Base-by-base conservation (phyloP, 2,113 vertebrate genomes). In the Eulacestoma nigropectus region DNA sequence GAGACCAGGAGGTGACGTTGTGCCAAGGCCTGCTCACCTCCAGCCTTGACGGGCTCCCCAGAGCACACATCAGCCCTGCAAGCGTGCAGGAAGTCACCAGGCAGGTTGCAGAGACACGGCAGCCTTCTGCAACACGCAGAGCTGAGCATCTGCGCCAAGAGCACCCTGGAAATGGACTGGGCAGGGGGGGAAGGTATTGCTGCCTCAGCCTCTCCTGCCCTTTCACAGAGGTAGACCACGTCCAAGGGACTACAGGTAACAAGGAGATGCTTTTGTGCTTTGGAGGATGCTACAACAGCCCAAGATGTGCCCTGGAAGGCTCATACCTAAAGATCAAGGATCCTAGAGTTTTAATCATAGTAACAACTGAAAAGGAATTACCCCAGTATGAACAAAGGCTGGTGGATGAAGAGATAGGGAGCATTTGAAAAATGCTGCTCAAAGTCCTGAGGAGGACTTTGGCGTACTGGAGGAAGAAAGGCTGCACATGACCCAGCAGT, bases 41-140 rank as follows among this genome's bases (percentile, higher is more conserved):
- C 46, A 80, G 72, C 49, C 59, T 39, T 8, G 42, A 30, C 1
- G 7, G 55, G 42, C 32, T 80, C 26, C 67, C 27, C 4, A 1
- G 11, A n/a, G 56, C 15, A 7, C 2, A 0, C 67, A 26, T 16
- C 73, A 53, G 73, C 46, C 50, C 76, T 33, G n/a, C 29, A 10
- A 62, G 26, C 0, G 4, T 16, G 41, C 33, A 20, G 39, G 92
- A 65, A 29, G 7, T 22, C 55, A 41, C 32, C 55, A 53, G 69
- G 55, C 3, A 2, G 0, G 0, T 2, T 18, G 29, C 53, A 41
- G 75, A 62, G 62, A 65, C 0, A 0, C 5, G 20, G 6, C 37
- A 56, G 30, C 67, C 56, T 55, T 50, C 57, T 50, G 63, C 72
- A 50, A 15, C 0, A 0, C 2, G 7, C 37, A 53, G 67, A 41